Percentiles rank a stretch among this genome's conserved stretches.
phyloP scores from a whole-genome alignment of 2,888 invertebrate species.

The Melolontha melolontha region DNA sequence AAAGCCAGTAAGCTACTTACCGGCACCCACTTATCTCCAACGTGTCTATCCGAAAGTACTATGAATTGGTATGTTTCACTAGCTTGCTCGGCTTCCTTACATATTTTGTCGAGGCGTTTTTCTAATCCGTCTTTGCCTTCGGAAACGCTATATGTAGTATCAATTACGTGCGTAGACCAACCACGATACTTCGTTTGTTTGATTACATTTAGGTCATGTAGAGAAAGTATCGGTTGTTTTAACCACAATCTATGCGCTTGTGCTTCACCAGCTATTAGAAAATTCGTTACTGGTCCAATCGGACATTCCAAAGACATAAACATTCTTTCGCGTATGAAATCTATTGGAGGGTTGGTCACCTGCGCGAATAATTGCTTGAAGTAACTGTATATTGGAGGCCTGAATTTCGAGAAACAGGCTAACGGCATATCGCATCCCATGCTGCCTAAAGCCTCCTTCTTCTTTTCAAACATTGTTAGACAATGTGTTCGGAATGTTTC shows the following conservation, averaged over 20 bases:
- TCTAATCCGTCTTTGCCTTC: constrained; percentile 83
- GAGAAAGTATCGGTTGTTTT: constrained; percentile 92
- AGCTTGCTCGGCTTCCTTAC: constrained; percentile 84
- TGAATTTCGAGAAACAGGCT: constrained; percentile 95
- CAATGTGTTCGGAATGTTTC: constrained; percentile 95
- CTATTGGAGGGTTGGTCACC: constrained; percentile 99
- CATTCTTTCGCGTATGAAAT: constrained; percentile 98
- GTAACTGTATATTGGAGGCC: constrained; percentile 95
- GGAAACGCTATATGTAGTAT: constrained; percentile 85
- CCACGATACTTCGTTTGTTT: constrained; percentile 85
- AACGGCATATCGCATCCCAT: constrained; percentile 99
- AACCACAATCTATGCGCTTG: constrained; percentile 94
- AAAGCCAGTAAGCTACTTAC: constrained; percentile 86
- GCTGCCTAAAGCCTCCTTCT: constrained; percentile 94
- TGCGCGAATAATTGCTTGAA: constrained; percentile 99
- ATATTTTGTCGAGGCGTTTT: constrained; percentile 83
- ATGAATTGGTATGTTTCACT: constrained; percentile 78
- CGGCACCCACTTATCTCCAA: constrained; percentile 75
- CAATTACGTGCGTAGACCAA: constrained; percentile 86
- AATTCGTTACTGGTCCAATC: constrained; percentile 95
- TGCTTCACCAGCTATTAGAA: constrained; percentile 87
- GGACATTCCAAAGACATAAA: constrained; percentile 99
- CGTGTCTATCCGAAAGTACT: constrained; percentile 84
- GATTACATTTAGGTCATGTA: constrained; percentile 89
- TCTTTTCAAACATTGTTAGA: constrained; percentile 94